phyloP scores from a whole-genome alignment of 2,797 vertebrate genomes.

The Gastrophryne carolinensis region DNA sequence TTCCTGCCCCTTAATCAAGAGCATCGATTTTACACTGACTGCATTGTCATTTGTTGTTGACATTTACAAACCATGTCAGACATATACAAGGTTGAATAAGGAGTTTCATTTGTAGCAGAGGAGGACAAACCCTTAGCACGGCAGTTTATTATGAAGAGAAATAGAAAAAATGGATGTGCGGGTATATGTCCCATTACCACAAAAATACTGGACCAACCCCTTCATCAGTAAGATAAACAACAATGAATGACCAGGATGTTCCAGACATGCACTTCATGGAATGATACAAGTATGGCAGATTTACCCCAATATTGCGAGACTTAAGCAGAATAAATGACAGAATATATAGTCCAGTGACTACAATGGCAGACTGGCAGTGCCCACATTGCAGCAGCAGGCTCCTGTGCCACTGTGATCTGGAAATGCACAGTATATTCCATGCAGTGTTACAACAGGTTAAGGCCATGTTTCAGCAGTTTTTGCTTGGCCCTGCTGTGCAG shows the following conservation, averaged over 20 bases:
- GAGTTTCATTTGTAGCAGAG: slow-evolving; percentile 20
- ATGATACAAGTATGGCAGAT: neutral
- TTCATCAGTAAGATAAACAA: too few species aligned
- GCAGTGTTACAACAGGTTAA: slow-evolving; percentile 87
- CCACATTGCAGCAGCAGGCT: too few species aligned
- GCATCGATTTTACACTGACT: neutral
- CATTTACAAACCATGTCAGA: neutral
- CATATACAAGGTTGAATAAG: neutral
- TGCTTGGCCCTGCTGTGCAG: slow-evolving; percentile 84
- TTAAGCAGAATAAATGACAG: neutral
- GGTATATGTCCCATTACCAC: too few species aligned
- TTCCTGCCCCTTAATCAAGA: neutral
- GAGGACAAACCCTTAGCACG: too few species aligned
- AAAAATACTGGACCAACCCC: too few species aligned
- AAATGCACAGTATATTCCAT: too few species aligned
- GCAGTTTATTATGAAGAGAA: too few species aligned
- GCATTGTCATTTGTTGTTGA: neutral
- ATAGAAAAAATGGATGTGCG: too few species aligned
- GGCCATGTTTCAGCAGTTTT: slow-evolving; percentile 88
- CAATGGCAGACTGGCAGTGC: neutral
- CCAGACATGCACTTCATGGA: too few species aligned
- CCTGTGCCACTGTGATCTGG: too few species aligned
- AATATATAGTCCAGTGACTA: neutral
- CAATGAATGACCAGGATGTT: too few species aligned
- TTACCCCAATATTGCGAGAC: neutral